phyloP scores from a whole-genome alignment of 2,113 vertebrate species.

The Oenanthe melanoleuca region DNA sequence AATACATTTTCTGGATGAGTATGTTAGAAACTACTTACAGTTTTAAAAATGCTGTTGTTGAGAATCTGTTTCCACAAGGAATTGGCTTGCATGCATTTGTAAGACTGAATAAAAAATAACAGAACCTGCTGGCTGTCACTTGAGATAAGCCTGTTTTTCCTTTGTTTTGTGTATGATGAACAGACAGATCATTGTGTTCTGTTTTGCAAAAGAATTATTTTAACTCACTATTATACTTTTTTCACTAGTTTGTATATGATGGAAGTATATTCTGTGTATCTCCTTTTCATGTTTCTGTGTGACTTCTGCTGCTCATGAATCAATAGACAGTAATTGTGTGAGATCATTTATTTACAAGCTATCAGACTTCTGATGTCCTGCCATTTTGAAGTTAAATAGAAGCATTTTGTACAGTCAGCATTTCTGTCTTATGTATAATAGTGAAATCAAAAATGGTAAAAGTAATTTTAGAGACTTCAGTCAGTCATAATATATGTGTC shows the following conservation, averaged over 20 bases:
- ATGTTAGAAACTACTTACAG: neutral
- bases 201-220: neutral
- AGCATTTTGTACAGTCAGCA: neutral
- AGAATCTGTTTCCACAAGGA: neutral
- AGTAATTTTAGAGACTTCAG: neutral
- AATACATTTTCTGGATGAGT: neutral
- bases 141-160: neutral
- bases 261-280: neutral
- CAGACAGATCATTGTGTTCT: neutral
- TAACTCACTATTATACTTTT: neutral
- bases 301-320: neutral
- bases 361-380: neutral
- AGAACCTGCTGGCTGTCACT: neutral
- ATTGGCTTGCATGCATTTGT: neutral
- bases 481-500: rapidly evolving
- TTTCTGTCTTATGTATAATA: neutral
- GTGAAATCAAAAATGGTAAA: neutral
- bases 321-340: neutral
- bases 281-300: neutral
- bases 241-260: neutral
- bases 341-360: neutral
- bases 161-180: neutral
- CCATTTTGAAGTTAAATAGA: neutral
- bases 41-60: neutral
- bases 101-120: neutral